Evolutionary conservation across 2,113 vertebrate genomes (phyloP), one percentile per base, ranked within the genome.

Genomic region (Seriola quinqueradiata): DNA sequence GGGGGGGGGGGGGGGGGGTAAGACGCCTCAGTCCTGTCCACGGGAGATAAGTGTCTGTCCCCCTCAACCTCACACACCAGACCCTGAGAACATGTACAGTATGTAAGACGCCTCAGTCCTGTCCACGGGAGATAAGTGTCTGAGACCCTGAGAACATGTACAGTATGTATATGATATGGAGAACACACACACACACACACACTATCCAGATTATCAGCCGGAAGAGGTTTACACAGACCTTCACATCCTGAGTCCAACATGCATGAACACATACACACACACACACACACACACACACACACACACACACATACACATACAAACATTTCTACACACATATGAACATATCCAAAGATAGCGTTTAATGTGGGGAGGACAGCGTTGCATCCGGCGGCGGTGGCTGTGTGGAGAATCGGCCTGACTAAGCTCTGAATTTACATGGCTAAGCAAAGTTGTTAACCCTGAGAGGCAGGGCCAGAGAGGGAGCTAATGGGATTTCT

Each of bases 351-450:
- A 93, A 89, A 95, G 93, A 94, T 92, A 92, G 85, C 73, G 40
- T 88, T 94, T 90, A 92, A 92, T 85, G 82, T 80, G 81, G 87
- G 59, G 81, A 82, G 85, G 71, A 82, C 72, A 21, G 76, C 63
- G 42, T 28, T 25, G 75, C 75, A 68, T 87, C 80, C 63, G 42
- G 75, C 63, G 42, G 75, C 14, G 70, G 82, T 40, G 83, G 81
- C 83, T 75, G 87, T 88, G 91, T 89, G 92, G 90, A 92, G 92
- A 95, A 95, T 95, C 50, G 85, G 90, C 92, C 94, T 96, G 94
- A 95, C 94, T 96, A 96, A 95, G 93, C 95, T 94, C 85, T 87
- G 93, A 95, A 96, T 96, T 95, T 95, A 96, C 95, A 95, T 95
- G 93, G 94, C 90, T 94, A 94, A 95, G 94, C 94, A 94, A 94